Base-by-base conservation (phyloP, 2,113 vertebrate genomes). In the Pluvianellus socialis region DNA sequence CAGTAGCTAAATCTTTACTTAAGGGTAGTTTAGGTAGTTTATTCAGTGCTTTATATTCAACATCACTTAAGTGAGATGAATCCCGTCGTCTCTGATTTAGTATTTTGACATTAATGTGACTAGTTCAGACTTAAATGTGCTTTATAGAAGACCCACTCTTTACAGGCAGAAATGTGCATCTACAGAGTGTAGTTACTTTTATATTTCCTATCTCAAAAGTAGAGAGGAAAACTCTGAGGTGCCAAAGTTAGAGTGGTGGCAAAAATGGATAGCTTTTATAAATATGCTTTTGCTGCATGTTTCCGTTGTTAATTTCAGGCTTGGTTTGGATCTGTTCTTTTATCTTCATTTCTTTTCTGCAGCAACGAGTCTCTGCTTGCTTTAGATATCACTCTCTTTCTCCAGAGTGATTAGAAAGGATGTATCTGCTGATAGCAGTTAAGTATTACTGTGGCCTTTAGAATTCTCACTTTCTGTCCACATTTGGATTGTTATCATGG, bases 241-340 rank as follows among this genome's bases (percentile, higher is more conserved):
- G 55, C 30, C 24, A 14, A 62, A 77, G 26, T 45, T 55, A 86
- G 26, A 22, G 33, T 1, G 4, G 27, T 4, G 9, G 20, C 86
- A 77, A 80, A 86, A 89, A 50, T 38, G 20, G 9, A 10, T 73
- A 70, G 26, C 22, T 89, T 88, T 66, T 77, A 44, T 63, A 83
- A 47, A n/a, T 84, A 17, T 1, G 10, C 33, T 84, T 89, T 81
- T 94, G 32, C 45, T 94, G 2, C 58, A 15, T 84, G 35, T 71
- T 95, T 93, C 12, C 0, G 0, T 58, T 35, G 35, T 85, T 89
- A 75, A 47, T 59, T 90, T 90, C 47, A 74, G 42, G 44, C 44
- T 91, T 83, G 63, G 47, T 91, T 92, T 96, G 49, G 44, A 38
- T 94, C 86, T 91, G 33, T 82, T 88, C 71, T 94, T 92, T 82